Percentiles rank a stretch among this genome's conserved stretches.
These are phyloP conservation scores for Tenebrio molitor DNA, from an alignment of 1,140 invertebrate species.

Conservation along the genomic window DNA sequence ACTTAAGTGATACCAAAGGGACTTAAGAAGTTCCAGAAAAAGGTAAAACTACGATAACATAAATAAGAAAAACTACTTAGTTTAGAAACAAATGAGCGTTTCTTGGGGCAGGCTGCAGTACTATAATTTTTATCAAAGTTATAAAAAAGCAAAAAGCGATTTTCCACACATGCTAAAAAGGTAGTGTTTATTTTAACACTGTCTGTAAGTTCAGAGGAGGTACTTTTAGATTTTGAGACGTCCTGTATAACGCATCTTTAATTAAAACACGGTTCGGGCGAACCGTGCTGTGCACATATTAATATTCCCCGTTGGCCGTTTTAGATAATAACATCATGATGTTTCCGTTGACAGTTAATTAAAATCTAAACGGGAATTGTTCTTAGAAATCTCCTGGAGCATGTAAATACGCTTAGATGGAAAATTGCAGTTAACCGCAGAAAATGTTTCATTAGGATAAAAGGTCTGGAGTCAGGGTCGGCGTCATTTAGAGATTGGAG, in stretches of 20 bases:
- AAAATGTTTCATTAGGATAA: constrained; percentile 19
- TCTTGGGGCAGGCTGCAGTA: too few species aligned
- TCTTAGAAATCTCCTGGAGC: constrained; percentile 23
- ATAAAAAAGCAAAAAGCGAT: too few species aligned
- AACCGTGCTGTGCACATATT: constrained; percentile 12
- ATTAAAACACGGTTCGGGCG: background rate
- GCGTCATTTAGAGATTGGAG: background rate
- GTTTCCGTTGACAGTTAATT: constrained; percentile 33
- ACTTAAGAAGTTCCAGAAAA: too few species aligned
- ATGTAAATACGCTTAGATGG: background rate
- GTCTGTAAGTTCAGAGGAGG: background rate
- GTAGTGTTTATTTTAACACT: background rate
- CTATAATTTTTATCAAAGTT: too few species aligned
- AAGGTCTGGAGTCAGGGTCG: constrained; percentile 10
- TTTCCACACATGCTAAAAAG: too few species aligned
- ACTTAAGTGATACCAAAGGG: too few species aligned
- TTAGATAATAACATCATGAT: constrained; percentile 21
- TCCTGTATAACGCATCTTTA: background rate
- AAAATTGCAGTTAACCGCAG: background rate
- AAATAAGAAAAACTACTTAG: too few species aligned
- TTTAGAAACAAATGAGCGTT: too few species aligned
- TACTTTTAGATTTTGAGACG: background rate
- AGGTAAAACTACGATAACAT: too few species aligned
- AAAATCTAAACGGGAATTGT: constrained; percentile 27
- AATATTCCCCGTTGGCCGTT: constrained; percentile 19